Conservation (phyloP, 2,797 vertebrate genomes). For the Rhadinocentrus ornatus region DNA sequence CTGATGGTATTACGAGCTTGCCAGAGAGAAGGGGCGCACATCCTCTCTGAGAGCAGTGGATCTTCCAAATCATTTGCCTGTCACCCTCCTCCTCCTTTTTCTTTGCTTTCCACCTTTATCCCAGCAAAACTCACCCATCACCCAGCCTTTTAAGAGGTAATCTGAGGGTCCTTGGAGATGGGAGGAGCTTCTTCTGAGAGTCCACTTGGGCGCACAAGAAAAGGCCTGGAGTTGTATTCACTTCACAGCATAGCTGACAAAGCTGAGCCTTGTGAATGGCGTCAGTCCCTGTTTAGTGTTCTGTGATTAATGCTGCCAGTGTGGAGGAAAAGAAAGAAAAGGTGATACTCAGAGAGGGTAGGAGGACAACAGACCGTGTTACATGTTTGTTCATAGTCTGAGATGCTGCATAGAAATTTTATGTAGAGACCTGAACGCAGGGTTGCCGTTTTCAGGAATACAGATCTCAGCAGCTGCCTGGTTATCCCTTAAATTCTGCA, state of each 20-base stretch:
- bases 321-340: conserved; percentile 62
- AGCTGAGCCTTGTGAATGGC: conserved; percentile 86
- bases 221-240: conserved; percentile 89
- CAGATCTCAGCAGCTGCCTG: conserved; percentile 42
- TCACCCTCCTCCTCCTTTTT: conserved; percentile 62
- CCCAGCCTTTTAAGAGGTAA: conserved; percentile 83
- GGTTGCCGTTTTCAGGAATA: conserved; percentile 33
- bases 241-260: conserved; percentile 84
- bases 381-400: conserved; percentile 19
- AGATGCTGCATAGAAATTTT: conserved; percentile 5
- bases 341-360: conserved; percentile 52
- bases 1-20: conserved; percentile 83
- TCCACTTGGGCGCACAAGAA: conserved; percentile 91
- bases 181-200: conserved; percentile 84
- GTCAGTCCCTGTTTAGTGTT: conserved; percentile 88
- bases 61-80: conserved; percentile 84
- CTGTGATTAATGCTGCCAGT: conserved; percentile 90
- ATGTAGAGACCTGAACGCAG: conserved; percentile 21
- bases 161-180: conserved; percentile 83
- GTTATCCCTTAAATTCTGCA: conserved; percentile 50
- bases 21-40: conserved; percentile 77
- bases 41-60: conserved; percentile 83
- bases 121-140: conserved; percentile 67
- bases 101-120: conserved; percentile 47
- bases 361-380: conserved; percentile 30